phyloP scores from a whole-genome alignment of 1,140 invertebrate species.

The Drosophila insularis region DNA sequence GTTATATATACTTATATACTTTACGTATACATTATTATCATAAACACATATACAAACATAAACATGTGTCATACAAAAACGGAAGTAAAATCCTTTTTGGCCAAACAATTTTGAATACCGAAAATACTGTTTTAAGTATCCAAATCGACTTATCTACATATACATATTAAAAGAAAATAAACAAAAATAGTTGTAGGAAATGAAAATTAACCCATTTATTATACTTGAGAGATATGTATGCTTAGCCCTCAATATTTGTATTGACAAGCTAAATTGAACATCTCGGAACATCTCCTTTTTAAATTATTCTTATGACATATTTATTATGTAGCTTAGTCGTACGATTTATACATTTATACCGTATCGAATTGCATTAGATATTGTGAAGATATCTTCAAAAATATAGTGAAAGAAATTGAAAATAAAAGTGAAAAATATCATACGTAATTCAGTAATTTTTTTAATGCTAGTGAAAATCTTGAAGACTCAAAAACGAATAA shows the following conservation, averaged over 20 bases:
- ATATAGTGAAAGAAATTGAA: slow-evolving; percentile 44
- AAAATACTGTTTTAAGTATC: slow-evolving; percentile 76
- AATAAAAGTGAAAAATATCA: slow-evolving; percentile 31
- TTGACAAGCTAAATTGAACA: background rate
- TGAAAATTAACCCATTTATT: background rate
- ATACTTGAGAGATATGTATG: background rate
- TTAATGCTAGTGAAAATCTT: background rate
- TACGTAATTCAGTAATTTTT: background rate
- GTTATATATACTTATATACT: slow-evolving; percentile 42
- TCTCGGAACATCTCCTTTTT: background rate
- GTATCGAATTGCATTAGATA: slow-evolving; percentile 41
- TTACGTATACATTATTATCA: slow-evolving; percentile 26
- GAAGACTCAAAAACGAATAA: background rate
- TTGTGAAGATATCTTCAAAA: slow-evolving; percentile 48
- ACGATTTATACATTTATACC: slow-evolving; percentile 53
- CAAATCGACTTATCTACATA: slow-evolving; percentile 35
- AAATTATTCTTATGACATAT: slow-evolving; percentile 56
- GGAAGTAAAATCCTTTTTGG: slow-evolving; percentile 20
- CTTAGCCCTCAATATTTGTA: background rate
- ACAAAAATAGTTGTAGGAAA: background rate
- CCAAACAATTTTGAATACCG: slow-evolving; percentile 62
- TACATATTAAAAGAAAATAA: slow-evolving; percentile 14
- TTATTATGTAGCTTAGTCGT: slow-evolving; percentile 75
- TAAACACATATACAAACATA: slow-evolving; percentile 24
- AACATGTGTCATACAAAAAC: too few species aligned